These are phyloP conservation scores for Anoura caudifer DNA, from an alignment of 2,113 vertebrate species.

Conservation along the genomic window DNA sequence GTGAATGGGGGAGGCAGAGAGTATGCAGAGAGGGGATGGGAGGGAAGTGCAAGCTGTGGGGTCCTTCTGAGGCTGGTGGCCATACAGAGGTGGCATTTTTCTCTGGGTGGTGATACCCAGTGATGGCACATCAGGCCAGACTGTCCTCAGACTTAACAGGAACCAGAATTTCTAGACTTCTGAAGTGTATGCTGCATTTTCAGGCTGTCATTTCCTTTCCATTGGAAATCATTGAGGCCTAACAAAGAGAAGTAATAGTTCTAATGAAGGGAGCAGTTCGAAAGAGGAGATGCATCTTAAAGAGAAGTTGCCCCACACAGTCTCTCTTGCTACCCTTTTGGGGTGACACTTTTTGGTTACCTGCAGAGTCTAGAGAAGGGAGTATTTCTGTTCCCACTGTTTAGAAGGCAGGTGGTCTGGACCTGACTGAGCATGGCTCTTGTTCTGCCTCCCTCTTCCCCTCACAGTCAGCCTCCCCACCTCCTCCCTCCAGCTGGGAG, in stretches of 20 bases:
- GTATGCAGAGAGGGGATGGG: background rate
- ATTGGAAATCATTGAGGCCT: background rate
- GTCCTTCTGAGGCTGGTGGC: background rate
- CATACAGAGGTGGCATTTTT: background rate
- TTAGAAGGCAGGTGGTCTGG: constrained; percentile 43
- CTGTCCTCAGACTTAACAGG: background rate
- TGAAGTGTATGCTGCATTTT: background rate
- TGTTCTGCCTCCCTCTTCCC: rapidly evolving
- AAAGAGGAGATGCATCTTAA: background rate
- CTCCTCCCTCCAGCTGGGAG: background rate
- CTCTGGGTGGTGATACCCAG: background rate
- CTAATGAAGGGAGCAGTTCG: constrained; percentile 3
- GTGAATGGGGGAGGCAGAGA: background rate
- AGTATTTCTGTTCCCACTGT: constrained; percentile 33
- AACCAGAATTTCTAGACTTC: background rate
- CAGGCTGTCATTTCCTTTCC: background rate
- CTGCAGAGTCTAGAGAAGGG: constrained; percentile 62
- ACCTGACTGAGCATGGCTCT: background rate
- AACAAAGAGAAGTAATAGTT: background rate
- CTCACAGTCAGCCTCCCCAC: background rate
- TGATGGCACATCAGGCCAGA: background rate
- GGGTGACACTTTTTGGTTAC: background rate
- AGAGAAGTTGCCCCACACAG: constrained; percentile 13
- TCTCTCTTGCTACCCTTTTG: constrained; percentile 26
- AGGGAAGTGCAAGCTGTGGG: background rate